phyloP scores from a whole-genome alignment of 64 coral and sea anemone genomes.

The Porites australiensis region DNA sequence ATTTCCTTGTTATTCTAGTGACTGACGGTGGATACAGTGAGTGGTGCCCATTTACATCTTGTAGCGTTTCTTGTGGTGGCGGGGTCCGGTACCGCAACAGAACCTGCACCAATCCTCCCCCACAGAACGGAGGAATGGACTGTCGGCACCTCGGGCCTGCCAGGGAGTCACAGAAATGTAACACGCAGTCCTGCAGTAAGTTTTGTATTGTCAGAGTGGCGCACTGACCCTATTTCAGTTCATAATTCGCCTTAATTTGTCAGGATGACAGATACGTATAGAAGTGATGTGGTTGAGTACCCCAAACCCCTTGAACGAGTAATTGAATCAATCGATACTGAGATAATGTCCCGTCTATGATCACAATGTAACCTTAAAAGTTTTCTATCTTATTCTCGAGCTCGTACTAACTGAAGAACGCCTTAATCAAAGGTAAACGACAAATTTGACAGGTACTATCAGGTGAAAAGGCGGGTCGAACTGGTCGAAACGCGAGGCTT shows the following conservation, averaged over 20 bases:
- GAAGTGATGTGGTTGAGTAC: no score
- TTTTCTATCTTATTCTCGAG: no score
- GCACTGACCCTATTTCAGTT: neutral
- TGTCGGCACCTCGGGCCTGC: neutral
- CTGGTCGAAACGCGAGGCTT: no score
- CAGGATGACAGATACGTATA: neutral
- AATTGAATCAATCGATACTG: no score
- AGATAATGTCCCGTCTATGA: no score
- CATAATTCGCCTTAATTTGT: neutral
- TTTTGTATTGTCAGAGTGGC: no score
- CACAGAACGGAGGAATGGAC: neutral
- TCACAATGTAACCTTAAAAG: no score
- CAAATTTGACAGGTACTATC: no score
- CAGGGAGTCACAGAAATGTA: neutral
- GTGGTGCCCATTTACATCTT: neutral
- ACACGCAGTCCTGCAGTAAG: conserved; percentile 20
- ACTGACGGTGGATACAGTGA: conserved; percentile 10
- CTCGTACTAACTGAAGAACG: no score
- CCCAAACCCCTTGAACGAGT: no score
- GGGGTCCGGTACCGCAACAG: neutral
- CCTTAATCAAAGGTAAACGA: no score
- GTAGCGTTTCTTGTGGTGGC: neutral
- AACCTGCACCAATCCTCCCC: conserved; percentile 6
- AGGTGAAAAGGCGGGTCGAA: no score
- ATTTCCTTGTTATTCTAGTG: neutral